A percentile compares a stretch with the other conserved stretches of the same genome.
phyloP scores from a whole-genome alignment of 2,113 vertebrate genomes.

The Aspiorhynchus laticeps region DNA sequence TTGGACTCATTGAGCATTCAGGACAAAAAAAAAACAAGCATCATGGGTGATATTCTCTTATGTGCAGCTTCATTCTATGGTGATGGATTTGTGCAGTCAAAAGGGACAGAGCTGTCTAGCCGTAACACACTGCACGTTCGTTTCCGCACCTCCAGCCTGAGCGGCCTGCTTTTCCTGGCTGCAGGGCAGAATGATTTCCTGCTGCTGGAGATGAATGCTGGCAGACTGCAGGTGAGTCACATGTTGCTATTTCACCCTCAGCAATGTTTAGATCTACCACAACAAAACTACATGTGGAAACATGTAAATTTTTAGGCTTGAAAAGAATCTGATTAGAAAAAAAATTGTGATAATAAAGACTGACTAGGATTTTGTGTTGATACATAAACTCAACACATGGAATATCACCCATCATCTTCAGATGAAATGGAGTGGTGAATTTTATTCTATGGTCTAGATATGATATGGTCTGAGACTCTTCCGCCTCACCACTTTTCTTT shows the following conservation, averaged over 20 bases:
- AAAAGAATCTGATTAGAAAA: constrained; percentile 18
- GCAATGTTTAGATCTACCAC: constrained; percentile 55
- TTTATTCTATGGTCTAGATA: constrained; percentile 1
- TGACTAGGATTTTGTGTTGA: background rate
- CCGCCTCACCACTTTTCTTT: background rate
- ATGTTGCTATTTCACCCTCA: constrained; percentile 9
- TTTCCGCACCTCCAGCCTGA: constrained; percentile 84
- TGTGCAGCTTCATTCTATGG: constrained; percentile 81
- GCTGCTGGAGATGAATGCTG: constrained; percentile 80
- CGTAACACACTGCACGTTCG: constrained; percentile 77
- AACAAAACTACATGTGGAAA: constrained; percentile 50
- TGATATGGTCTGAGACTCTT: background rate
- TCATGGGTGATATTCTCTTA: background rate
- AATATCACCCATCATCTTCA: background rate
- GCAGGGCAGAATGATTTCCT: constrained; percentile 80
- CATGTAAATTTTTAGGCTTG: constrained; percentile 22
- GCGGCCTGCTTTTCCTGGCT: constrained; percentile 87
- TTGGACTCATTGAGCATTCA: background rate
- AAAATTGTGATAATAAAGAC: background rate
- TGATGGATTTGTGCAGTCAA: constrained; percentile 83
- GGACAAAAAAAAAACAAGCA: background rate
- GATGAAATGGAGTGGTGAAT: background rate
- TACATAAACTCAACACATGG: background rate
- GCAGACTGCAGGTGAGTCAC: constrained; percentile 77
- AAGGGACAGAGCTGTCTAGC: constrained; percentile 72